Base-by-base conservation (phyloP, 2,888 invertebrate genomes). In the Dynastes tityus region DNA sequence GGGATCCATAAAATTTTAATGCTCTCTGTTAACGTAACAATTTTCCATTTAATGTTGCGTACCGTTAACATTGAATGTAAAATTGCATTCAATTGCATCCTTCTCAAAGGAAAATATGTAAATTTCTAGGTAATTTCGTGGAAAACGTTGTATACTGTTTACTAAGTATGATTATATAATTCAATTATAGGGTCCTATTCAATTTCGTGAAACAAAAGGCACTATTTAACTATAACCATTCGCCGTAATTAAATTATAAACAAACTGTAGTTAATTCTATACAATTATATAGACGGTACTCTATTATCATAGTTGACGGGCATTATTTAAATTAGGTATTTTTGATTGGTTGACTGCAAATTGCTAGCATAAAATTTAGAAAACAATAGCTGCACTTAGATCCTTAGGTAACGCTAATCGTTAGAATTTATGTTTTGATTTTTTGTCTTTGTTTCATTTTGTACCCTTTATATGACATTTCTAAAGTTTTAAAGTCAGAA, bases 41-140 rank as follows among this genome's bases (percentile, higher is more conserved):
- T 53, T 71, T 71, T 16, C 27, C 29, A 71, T 29, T 53, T 71
- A 53, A 71, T 32, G 37, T 37, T 71, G 32, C n/a, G 16, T 55
- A 55, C 71, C 71, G 71, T 55, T 71, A 71, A 55, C 32, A 29
- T 53, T 71, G 16, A 11, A 40, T n/a, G 65, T 65, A 40, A 65
- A 40, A 22, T 40, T 8, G 40, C 65, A 40, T 40, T 40, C 8
- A 8, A 40, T 65, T 6, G 40, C 37, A 16, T 13, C 40, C 32
- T 1, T 9, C 4, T 37, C 37, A 16, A 53, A 53, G 29, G 55
- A 55, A 37, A 71, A 16, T 71, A 71, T 71, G 71, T 55, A 71
- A 71, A 71, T 71, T 53, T 70, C 27, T n/a, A 13, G 1, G 29
- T 53, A 70, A 70, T 70, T 71, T 55, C 53, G 32, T 37, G 29